These are phyloP conservation scores for Albula goreensis DNA, from an alignment of 2,113 vertebrate genomes.

Conservation along the genomic window DNA sequence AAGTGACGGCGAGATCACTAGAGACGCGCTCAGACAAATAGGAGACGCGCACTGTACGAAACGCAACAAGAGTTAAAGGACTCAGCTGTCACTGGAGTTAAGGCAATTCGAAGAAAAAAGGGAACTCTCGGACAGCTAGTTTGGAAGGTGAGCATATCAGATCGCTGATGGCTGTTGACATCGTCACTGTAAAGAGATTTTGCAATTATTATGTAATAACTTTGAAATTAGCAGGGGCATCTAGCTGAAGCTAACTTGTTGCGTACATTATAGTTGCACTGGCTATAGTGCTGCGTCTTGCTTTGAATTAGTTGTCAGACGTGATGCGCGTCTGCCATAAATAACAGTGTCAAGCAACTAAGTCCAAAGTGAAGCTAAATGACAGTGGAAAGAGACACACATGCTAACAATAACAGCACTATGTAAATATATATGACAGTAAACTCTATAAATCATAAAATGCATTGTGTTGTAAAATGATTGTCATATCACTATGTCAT, in stretches of 20 bases:
- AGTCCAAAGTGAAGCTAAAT: no score
- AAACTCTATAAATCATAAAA: no score
- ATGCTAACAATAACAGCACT: no score
- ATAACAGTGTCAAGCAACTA: no score
- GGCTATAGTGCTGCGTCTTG: neutral
- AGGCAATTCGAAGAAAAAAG: neutral
- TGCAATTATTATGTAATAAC: neutral
- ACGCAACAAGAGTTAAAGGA: neutral
- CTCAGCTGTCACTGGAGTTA: neutral
- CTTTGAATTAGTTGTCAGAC: neutral
- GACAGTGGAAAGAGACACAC: no score
- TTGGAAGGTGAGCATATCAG: neutral
- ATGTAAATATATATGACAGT: no score
- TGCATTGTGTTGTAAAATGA: no score
- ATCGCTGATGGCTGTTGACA: neutral
- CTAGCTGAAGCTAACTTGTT: neutral
- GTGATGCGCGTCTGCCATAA: neutral
- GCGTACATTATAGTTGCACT: neutral
- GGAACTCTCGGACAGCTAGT: neutral
- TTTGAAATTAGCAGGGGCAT: neutral
- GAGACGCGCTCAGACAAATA: neutral
- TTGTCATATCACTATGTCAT: no score
- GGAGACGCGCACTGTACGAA: neutral
- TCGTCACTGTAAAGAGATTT: neutral
- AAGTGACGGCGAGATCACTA: constrained; percentile 2